These are phyloP conservation scores for Plodia interpunctella DNA, from an alignment of 1,140 invertebrate species.

Conservation along the genomic window DNA sequence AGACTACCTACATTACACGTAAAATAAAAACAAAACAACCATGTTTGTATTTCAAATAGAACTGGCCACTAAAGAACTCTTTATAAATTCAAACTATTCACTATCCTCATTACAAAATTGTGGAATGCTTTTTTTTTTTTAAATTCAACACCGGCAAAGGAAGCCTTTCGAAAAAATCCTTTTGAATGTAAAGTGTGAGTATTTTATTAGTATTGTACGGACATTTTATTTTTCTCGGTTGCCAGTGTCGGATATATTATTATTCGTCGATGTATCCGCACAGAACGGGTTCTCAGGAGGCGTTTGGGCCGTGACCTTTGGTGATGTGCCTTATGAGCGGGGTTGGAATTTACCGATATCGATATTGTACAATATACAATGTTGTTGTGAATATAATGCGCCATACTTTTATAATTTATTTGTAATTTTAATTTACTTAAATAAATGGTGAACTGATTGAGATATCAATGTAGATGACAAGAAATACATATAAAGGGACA, in stretches of 20 bases:
- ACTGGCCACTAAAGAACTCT: conserved; percentile 11
- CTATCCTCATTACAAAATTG: conserved; percentile 32
- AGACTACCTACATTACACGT: too few species aligned
- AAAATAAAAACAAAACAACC: neutral
- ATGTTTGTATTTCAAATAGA: conserved; percentile 1
- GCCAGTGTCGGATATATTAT: conserved; percentile 46
- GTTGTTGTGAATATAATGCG: too few species aligned
- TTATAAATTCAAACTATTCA: conserved; percentile 30
- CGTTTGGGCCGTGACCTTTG: conserved; percentile 68
- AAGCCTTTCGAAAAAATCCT: conserved; percentile 32
- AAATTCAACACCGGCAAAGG: conserved; percentile 17
- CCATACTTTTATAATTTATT: too few species aligned
- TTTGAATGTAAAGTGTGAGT: conserved; percentile 42
- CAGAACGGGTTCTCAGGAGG: conserved; percentile 52
- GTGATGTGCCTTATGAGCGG: conserved; percentile 21
- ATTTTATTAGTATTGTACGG: conserved; percentile 44
- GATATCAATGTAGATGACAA: too few species aligned
- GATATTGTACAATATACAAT: neutral
- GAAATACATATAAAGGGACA: too few species aligned
- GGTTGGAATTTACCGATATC: conserved; percentile 30
- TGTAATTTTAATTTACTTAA: too few species aligned
- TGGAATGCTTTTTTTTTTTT: conserved; percentile 27
- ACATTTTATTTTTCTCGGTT: conserved; percentile 48
- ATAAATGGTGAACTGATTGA: too few species aligned
- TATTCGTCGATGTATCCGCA: conserved; percentile 53